Evolutionary conservation across 1,140 invertebrate genomes (phyloP), one percentile per base, ranked within the genome.

Genomic region (Aphaenogaster rudis): DNA sequence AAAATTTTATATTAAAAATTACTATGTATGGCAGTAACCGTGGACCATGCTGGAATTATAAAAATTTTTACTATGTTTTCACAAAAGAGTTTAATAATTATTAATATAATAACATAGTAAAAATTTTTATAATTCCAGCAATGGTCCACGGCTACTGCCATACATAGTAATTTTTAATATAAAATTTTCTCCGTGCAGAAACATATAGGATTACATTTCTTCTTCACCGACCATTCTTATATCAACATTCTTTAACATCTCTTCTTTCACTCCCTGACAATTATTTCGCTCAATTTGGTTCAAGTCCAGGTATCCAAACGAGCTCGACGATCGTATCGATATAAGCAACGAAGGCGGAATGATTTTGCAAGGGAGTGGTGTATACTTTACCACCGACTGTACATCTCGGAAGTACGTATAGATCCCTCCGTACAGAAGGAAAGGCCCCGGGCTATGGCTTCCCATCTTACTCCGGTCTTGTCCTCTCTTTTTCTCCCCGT

Each of bases 361-460:
- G 77, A 61, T 80, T 78, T 87, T 76, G 61, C 61, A 64, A 84
- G 67, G 84, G 59, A 33, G 66, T 71, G 74, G 42, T 87, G 87
- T 77, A 82, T 76, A 72, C 88, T 90, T 88, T 90, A 88, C 69
- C 84, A 76, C 79, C 81, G 88, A 93, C 89, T 93, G 88, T 93
- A 92, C 92, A 76, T 50, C 77, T 66, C 63, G 59, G 86, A 66
- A 59, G 48, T 86, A 86, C 72, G 72, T 88, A 88, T 90, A 88
- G 86, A 87, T 33, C 33, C 54, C 77, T 90, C 63, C 67, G 72
- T 87, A 89, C 81, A 93, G 90, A 92, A 93, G 91, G 89, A 93
- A 92, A 89, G 88, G 85, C 93, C 89, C 64, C 77, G 66, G 90
- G 94, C 93, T 92, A 94, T 93, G 89, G 91, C 92, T 93, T 94